Percentiles rank a stretch among this genome's conserved stretches.
Evolutionary conservation across 1,140 invertebrate species (phyloP).

Genomic region (Drosophila pruinosa): DNA sequence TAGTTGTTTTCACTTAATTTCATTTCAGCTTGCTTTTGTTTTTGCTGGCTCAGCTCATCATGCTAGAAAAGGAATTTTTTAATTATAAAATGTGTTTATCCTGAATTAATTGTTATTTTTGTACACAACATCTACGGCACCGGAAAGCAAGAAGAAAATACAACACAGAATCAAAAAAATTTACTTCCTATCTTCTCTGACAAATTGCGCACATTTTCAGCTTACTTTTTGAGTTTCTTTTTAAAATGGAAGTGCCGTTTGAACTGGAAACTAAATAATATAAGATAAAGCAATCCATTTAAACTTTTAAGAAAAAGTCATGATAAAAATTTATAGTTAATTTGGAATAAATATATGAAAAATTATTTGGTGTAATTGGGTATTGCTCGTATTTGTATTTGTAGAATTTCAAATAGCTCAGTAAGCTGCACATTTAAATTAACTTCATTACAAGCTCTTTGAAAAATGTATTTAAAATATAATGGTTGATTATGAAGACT

Average conservation of each 20-base stretch:
- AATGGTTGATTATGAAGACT: too few species aligned
- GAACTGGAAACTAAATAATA: background rate
- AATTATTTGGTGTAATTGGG: background rate
- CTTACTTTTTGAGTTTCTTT: conserved; percentile 8
- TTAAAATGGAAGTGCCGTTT: background rate
- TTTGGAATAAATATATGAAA: background rate
- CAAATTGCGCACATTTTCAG: conserved; percentile 17
- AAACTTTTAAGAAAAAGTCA: background rate
- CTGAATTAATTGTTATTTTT: conserved; percentile 75
- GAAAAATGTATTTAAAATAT: background rate
- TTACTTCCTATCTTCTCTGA: conserved; percentile 18
- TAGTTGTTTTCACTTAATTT: conserved; percentile 63
- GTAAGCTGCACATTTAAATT: too few species aligned
- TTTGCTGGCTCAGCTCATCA: conserved; percentile 42
- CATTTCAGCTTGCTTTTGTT: conserved; percentile 43
- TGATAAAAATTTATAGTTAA: background rate
- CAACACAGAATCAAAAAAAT: conserved; percentile 13
- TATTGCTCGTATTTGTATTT: too few species aligned
- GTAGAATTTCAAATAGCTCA: too few species aligned
- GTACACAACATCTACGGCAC: conserved; percentile 4
- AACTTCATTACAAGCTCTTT: too few species aligned
- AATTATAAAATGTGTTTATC: conserved; percentile 81
- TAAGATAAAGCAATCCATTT: background rate
- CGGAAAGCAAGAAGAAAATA: background rate
- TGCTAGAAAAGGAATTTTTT: conserved; percentile 71